phyloP scores from a whole-genome alignment of 1,140 invertebrate species.

The Cryptotermes secundus region DNA sequence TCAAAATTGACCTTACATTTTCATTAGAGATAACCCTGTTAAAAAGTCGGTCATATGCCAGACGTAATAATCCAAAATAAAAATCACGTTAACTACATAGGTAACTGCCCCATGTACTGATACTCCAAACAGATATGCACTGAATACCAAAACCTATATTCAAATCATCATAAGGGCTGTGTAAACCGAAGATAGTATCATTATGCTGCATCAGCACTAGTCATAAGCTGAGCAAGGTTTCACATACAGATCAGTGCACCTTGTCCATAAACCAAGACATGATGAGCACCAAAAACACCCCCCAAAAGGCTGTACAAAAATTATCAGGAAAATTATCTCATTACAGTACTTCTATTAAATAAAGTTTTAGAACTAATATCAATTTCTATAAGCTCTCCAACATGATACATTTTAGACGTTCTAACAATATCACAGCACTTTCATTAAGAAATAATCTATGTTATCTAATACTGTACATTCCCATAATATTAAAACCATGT shows the following conservation, averaged over 20 bases:
- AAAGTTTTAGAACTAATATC: background rate
- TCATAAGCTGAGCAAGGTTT: background rate
- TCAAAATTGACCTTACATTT: too few relatives aligned
- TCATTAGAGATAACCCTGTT: too few relatives aligned
- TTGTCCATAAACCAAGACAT: background rate
- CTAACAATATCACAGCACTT: conserved; percentile 8
- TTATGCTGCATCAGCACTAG: background rate
- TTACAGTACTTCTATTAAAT: background rate
- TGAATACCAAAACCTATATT: too few relatives aligned
- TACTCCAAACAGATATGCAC: too few relatives aligned
- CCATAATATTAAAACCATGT: background rate
- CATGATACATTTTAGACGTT: background rate
- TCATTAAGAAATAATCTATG: background rate
- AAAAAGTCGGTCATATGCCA: too few relatives aligned
- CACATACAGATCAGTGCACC: background rate
- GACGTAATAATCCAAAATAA: too few relatives aligned
- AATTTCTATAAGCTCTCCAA: background rate
- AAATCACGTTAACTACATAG: too few relatives aligned
- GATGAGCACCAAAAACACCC: background rate
- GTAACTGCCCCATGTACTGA: too few relatives aligned
- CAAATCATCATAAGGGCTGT: too few relatives aligned
- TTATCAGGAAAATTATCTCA: background rate
- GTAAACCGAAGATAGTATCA: too few relatives aligned
- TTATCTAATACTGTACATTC: background rate
- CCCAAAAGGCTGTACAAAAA: background rate